Evolutionary conservation across 2,888 invertebrate species (phyloP), one percentile per base, ranked within the genome.

Genomic region (Ditula angustiorana): DNA sequence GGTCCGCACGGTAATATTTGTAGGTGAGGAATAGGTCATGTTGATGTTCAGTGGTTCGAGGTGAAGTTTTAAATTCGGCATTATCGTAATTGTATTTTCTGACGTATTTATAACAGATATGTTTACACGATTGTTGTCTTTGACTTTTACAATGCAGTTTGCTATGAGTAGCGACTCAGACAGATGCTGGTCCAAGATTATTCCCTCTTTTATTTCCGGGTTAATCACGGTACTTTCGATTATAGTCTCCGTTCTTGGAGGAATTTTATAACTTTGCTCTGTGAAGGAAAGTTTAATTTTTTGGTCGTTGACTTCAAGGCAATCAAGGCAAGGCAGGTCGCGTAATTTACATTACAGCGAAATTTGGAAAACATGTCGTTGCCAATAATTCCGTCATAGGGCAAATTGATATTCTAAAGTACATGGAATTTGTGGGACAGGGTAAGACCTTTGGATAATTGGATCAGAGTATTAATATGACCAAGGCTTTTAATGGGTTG

Each of bases 191-290:
- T 71, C 69, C 16, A 67, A 4, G 5, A 73, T 60, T 1, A 71
- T n/a, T 7, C 69, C 70, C 65, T 74, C 73, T 56, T 33, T 50
- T 10, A 74, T 11, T 47, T 74, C 60, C 13, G 73, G 70, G 19
- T 74, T 59, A 13, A 59, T 50, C 21, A 68, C 55, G 28, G 59
- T 19, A 24, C 68, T 65, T 21, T 63, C 62, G n/a, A 63, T 63
- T 1, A 63, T 8, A 0, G 50, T 56, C 11, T 67, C 67, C n/a
- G 60, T 16, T 4, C 67, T 60, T 19, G 67, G 50, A 10, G 59
- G 61, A 5, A 61, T 55, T 5, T 47, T 13, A 11, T 47, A 47
- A 0, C 13, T 13, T 26, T 24, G 47, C 26, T 26, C 47, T 26
- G 1, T 26, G 26, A 47, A 47, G 3, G 26, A 47, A 3, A 47